Evolutionary conservation across 2,113 vertebrate genomes (phyloP), one percentile per base, ranked within the genome.

Genomic region (Suricata suricatta): DNA sequence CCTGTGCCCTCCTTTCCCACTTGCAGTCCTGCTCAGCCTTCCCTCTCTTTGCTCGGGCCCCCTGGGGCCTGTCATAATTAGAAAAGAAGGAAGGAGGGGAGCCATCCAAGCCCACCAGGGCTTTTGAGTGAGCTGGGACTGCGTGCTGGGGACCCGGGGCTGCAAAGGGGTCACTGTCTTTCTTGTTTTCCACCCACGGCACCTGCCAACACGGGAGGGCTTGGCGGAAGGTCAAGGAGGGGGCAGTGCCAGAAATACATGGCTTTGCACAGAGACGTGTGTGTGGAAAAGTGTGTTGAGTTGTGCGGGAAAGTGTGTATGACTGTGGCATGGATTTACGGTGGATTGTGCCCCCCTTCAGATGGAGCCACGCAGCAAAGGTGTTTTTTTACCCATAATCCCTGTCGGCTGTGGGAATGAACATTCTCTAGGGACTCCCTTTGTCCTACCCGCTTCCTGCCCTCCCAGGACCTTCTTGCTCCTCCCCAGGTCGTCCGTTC

Each of bases 51-150:
- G 15, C 87, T 93, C 15, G 8, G 57, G 54, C 47, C 96, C 95
- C 97, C 94, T 19, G 97, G 57, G 97, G 81, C 81, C 87, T 90
- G 96, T 98, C 97, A 98, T 97, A 98, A 98, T 98, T 98, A 98
- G 97, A 97, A 98, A 90, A 97, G 93, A 60, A 97, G 96, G 97
- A 97, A 97, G 90, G 92, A 93, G 90, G 92, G 95, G 87, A 95
- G 87, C 77, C 80, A 33, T 88, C 31, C 5, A n/a, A 38, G 54
- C 90, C 83, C 97, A 96, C 88, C 47, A 27, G 97, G 97, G 90
- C 90, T 96, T 95, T 81, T 23, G 23, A 81, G 47, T 88, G 88
- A 97, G 97, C 50, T 57, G 92, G 92, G 84, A 68, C 93, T 95
- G 31, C 1, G 9, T 97, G 96, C 90, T 85, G 60, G 92, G 92